Conservation (phyloP, 2,113 vertebrate genomes). For the Ciconia maguari region DNA sequence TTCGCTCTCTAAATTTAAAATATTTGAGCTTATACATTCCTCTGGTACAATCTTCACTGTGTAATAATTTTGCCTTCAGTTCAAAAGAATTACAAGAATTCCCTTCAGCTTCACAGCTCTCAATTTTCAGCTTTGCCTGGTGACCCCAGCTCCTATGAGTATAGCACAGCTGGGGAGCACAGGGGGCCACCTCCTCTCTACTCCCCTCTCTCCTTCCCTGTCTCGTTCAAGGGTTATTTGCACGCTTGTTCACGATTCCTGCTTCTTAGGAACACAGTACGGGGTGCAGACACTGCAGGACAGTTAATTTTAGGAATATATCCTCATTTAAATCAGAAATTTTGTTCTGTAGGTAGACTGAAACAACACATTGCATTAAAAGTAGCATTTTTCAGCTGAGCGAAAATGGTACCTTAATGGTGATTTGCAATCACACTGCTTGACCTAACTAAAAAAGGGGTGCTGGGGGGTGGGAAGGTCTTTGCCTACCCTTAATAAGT, state of each 20-base stretch:
- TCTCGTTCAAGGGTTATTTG: background rate
- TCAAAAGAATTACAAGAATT: slow-evolving; percentile 34
- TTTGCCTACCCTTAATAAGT: background rate
- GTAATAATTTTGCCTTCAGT: slow-evolving; percentile 10
- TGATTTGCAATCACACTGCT: background rate
- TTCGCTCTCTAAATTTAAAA: background rate
- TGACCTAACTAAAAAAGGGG: background rate
- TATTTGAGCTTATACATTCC: background rate
- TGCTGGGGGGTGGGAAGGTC: background rate
- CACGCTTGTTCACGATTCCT: background rate
- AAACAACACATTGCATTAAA: background rate
- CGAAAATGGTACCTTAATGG: background rate
- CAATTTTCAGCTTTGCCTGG: background rate
- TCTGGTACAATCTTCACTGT: background rate
- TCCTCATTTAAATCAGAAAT: background rate
- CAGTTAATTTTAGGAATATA: background rate
- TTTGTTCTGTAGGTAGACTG: background rate
- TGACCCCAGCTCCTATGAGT: background rate
- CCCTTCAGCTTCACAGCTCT: background rate
- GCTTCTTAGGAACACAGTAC: background rate
- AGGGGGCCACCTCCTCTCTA: background rate
- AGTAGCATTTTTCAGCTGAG: background rate
- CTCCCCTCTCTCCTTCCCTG: background rate
- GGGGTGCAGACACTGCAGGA: background rate
- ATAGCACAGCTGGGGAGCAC: background rate